phyloP scores from a whole-genome alignment of 2,888 invertebrate species.

The Cenopis cana region DNA sequence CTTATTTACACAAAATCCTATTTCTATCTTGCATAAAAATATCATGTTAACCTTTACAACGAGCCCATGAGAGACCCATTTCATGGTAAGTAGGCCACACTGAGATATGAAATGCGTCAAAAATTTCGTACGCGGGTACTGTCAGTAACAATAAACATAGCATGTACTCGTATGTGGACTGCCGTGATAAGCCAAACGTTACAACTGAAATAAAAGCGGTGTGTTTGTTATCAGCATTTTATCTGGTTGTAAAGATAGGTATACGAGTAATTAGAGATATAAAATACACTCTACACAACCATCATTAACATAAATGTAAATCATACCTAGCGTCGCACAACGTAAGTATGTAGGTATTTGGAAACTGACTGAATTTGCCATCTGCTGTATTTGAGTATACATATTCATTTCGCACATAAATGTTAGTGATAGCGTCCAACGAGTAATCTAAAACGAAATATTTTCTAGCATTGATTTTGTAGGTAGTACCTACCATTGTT shows the following conservation, averaged over 20 bases:
- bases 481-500: no score
- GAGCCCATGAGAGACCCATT: constrained; percentile 20
- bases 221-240: constrained; percentile 20
- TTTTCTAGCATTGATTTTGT: no score
- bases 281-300: background rate
- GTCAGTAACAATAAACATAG: constrained; percentile 47
- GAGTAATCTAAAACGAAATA: no score
- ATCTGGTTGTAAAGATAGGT: constrained; percentile 19
- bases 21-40: background rate
- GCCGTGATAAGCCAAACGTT: constrained; percentile 33
- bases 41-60: constrained; percentile 13
- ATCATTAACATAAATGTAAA: constrained; percentile 1
- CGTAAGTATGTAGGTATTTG: background rate
- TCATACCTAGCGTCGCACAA: no score
- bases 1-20: background rate
- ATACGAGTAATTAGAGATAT: constrained; percentile 27
- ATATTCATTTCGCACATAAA: background rate
- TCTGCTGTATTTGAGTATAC: background rate
- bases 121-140: constrained; percentile 39
- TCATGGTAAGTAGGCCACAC: constrained; percentile 43
- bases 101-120: constrained; percentile 39
- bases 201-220: constrained; percentile 33
- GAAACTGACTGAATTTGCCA: background rate
- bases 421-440: no score
- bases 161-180: constrained; percentile 43